Conservation (phyloP, 2,113 vertebrate species). For the Lanius collurio region DNA sequence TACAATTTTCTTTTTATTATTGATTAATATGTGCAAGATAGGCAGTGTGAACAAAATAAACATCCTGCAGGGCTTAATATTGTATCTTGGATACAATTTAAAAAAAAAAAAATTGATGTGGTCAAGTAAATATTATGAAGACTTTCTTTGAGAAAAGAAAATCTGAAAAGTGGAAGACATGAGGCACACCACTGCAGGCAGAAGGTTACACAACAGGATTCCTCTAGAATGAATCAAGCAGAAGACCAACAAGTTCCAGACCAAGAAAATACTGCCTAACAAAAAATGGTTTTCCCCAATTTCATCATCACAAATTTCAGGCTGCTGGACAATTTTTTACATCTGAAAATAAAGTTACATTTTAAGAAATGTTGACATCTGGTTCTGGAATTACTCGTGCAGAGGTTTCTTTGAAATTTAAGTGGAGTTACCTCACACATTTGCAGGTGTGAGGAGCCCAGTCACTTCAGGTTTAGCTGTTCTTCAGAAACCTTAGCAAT, state of each 20-base stretch:
- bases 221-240: neutral
- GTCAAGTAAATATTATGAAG: neutral
- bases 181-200: neutral
- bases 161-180: neutral
- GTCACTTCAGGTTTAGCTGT: conserved; percentile 83
- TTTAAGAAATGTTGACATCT: neutral
- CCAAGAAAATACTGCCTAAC: neutral
- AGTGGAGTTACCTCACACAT: conserved; percentile 60
- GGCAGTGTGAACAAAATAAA: neutral
- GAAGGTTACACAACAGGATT: neutral
- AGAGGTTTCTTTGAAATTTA: conserved; percentile 64
- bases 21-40: neutral
- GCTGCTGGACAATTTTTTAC: neutral
- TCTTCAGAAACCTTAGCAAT: conserved; percentile 85
- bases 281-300: neutral
- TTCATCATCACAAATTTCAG: neutral
- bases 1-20: neutral
- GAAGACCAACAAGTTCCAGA: neutral
- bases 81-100: neutral
- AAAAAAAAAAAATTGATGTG: neutral
- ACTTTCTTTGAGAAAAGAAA: neutral
- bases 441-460: conserved; percentile 75
- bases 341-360: conserved; percentile 12
- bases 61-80: neutral
- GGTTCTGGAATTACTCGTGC: conserved; percentile 9